Evolutionary conservation across 2,797 vertebrate species (phyloP), one percentile per base, ranked within the genome.

Genomic region (Vipera ursinii): DNA sequence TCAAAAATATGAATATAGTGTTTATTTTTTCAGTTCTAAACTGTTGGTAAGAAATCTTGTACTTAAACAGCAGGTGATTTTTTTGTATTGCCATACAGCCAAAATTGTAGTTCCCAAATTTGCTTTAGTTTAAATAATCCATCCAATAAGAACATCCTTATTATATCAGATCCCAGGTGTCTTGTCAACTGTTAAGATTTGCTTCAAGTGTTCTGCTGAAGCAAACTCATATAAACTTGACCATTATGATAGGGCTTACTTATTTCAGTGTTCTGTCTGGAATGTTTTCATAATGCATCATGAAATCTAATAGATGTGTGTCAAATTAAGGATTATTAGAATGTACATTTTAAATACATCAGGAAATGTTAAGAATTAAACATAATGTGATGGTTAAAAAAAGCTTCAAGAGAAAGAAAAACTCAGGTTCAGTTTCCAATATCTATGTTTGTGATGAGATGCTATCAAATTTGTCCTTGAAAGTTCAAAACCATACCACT

Each of bases 181-280:
- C 65, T 88, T 93, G 65, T 93, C 89, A 88, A 88, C 88, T 85
- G 82, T 59, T 44, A 63, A 88, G 86, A 44, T 32, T 91, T 55
- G 51, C 51, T 38, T 88, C 65, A n/a, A 61, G 32, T 24, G 6
- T 65, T 82, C 65, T 88, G 14, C 65, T 91, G 56, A 90, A 88
- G 87, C 89, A 55, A 93, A 55, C 65, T 88, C 86, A 15, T 59
- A 59, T 22, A n/a, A 59, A 65, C 17, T 73, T 59, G 65, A 28
- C 91, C 48, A 65, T 88, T 78, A 73, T 5, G 38, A 87, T 55
- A 51, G 55, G 63, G 57, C 24, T 85, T 90, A 56, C 61, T 87
- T 91, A 87, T 57, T 88, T 78, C 91, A 88, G 10, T 3, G 17
- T 59, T 87, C 26, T 59, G 17, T 69, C 32, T 9, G 6, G 51